Evolutionary conservation across 2,113 vertebrate species (phyloP).

Genomic region (Phyllopteryx taeniolatus): DNA sequence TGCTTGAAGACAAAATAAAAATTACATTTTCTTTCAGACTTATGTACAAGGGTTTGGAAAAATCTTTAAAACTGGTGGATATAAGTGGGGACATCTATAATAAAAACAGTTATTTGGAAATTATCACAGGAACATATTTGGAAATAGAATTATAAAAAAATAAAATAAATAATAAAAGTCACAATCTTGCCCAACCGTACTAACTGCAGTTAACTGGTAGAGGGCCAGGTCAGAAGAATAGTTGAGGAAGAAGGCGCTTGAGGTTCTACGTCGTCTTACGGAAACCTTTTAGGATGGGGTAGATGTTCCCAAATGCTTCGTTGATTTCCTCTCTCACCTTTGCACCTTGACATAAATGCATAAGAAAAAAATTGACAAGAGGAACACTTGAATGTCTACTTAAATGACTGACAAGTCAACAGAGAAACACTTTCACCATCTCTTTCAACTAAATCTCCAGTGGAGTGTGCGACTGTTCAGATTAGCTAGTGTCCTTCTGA

Average conservation of each 20-base stretch:
- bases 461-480: background rate
- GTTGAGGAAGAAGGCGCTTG: slow-evolving; percentile 1
- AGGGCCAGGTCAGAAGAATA: background rate
- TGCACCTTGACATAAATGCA: slow-evolving; percentile 76
- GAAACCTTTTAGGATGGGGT: slow-evolving; percentile 98
- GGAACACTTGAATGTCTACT: background rate
- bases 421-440: background rate
- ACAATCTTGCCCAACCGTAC: slow-evolving; percentile 17
- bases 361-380: background rate
- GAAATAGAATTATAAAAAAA: slow-evolving; percentile 2
- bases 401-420: background rate
- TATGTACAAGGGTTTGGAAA: slow-evolving; percentile 47
- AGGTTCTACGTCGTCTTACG: slow-evolving; percentile 89
- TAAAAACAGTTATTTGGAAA: slow-evolving; percentile 1
- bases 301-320: slow-evolving; percentile 99
- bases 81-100: background rate
- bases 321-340: slow-evolving; percentile 98
- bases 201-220: slow-evolving; percentile 30
- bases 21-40: slow-evolving; percentile 46
- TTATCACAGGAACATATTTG: background rate
- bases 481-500: background rate
- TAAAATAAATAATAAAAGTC: background rate
- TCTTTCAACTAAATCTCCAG: background rate
- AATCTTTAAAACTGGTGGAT: background rate
- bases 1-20: slow-evolving; percentile 27